Evolutionary conservation across 2,113 vertebrate species (phyloP).

Genomic region (Amphilophus citrinellus): DNA sequence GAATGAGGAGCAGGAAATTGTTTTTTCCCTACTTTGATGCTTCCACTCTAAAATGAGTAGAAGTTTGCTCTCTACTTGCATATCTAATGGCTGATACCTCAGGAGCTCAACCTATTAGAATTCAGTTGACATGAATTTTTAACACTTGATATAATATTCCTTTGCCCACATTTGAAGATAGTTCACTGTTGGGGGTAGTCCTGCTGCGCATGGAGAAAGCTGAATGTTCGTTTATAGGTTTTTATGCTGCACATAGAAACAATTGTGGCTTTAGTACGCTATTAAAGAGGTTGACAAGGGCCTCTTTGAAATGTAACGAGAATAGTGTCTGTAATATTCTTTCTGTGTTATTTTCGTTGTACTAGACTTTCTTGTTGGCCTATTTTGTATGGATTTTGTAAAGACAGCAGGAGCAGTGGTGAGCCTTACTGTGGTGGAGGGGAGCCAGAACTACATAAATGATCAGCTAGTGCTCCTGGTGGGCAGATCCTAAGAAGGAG

Average conservation of each 20-base stretch:
- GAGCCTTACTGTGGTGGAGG: conserved; percentile 4
- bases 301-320: neutral
- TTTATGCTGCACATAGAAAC: neutral
- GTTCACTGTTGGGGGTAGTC: neutral
- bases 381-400: conserved; percentile 13
- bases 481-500: conserved; percentile 4
- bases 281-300: neutral
- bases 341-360: neutral
- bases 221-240: neutral
- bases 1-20: neutral
- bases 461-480: neutral
- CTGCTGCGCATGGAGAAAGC: neutral
- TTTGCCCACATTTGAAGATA: neutral
- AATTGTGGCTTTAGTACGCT: neutral
- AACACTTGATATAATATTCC: conserved; percentile 15
- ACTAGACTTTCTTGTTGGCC: neutral
- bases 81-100: conserved; percentile 4
- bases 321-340: neutral
- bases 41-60: neutral
- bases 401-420: conserved; percentile 1
- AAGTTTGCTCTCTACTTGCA: neutral
- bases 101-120: neutral
- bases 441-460: neutral
- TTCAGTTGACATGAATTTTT: conserved; percentile 4
- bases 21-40: neutral